Base-by-base conservation (phyloP, 2,113 vertebrate species). In the Phodopus roborovskii region DNA sequence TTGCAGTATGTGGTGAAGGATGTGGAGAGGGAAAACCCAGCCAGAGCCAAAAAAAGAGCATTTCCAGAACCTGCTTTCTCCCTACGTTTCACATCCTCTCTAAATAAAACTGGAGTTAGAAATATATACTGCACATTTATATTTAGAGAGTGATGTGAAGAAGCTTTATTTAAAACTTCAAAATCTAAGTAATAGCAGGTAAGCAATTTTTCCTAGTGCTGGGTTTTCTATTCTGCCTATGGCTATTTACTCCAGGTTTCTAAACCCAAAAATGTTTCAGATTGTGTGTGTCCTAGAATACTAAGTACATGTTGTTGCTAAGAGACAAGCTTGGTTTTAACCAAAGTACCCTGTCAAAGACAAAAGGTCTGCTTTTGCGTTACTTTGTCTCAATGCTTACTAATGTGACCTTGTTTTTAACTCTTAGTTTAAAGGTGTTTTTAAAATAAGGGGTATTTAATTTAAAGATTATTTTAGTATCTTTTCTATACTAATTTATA, bases 241-340 rank as follows among this genome's bases (percentile, higher is more conserved):
- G 88, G 66, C 71, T 62, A 68, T 88, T 88, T 94, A 97, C n/a
- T 84, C 12, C 39, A 71, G 79, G 83, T 97, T 98, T 98, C 71
- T 84, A 73, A 93, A 96, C 22, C 95, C 66, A 94, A 88, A 91
- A 78, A 22, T 89, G 91, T 91, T 95, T 82, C 88, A 95, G 56
- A 94, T 77, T 58, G 33, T 95, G 90, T 86, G 9, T 93, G 39
- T 95, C 78, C 84, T 95, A 75, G 97, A 68, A 71, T 89, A 15
- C 16, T 96, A 97, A 97, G 88, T 97, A 79, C 56, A 83, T 79
- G n/a, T 92, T 95, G 66, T 68, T 91, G 94, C 97, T 56, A 94
- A 94, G 58, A 82, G 71, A 22, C 24, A 53, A 53, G 86, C 82
- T 96, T 92, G 97, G 11, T 91, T 97, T 87, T 0, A 97, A 58